phyloP scores from a whole-genome alignment of 2,888 invertebrate species.

The Campaea margaritaria region DNA sequence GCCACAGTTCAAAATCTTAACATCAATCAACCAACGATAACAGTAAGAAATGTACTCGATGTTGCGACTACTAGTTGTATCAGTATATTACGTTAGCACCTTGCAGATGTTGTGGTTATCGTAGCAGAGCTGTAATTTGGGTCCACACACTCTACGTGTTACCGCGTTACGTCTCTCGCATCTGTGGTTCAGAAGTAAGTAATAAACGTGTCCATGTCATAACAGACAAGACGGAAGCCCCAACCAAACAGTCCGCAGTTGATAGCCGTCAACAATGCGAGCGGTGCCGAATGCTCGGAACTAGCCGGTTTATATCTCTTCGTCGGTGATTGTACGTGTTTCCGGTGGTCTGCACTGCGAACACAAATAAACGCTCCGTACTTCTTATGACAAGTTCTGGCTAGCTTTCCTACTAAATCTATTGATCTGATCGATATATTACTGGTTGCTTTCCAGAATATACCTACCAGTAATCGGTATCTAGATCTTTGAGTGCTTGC shows the following conservation, averaged over 20 bases:
- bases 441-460: background rate
- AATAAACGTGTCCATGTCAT: no score
- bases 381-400: background rate
- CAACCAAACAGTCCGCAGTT: constrained; percentile 21
- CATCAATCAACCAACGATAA: no score
- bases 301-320: constrained; percentile 49
- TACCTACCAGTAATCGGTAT: no score
- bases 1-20: no score
- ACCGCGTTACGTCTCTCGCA: no score
- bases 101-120: no score
- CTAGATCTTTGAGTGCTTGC: background rate
- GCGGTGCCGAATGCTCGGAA: constrained; percentile 20
- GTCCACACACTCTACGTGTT: no score
- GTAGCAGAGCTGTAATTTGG: no score
- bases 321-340: constrained; percentile 55
- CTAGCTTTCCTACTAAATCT: constrained; percentile 1
- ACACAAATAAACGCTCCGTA: constrained; percentile 1
- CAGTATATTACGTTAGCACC: no score
- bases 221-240: constrained; percentile 23
- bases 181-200: no score
- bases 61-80: no score
- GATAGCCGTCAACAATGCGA: constrained; percentile 33
- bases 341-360: constrained; percentile 40
- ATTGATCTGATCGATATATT: background rate
- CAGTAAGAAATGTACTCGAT: no score